Conservation (phyloP, 2,113 vertebrate genomes). For the Mustelus asterias region DNA sequence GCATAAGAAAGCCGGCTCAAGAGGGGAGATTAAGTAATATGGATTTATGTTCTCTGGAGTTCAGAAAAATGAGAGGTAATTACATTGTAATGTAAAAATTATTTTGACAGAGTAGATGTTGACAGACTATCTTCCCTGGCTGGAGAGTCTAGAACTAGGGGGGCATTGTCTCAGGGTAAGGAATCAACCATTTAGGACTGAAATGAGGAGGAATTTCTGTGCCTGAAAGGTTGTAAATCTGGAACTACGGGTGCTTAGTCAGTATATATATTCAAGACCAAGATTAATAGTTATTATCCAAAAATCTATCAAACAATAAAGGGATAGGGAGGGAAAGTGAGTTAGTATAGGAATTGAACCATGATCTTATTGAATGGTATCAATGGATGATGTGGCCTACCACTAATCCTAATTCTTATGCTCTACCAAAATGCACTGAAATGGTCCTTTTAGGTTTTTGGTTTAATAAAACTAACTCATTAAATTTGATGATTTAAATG, state of each 20-base stretch:
- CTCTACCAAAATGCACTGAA: background rate
- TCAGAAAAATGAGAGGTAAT: too few species aligned
- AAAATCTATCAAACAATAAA: background rate
- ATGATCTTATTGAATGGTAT: too few species aligned
- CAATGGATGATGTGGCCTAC: background rate
- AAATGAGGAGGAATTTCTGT: background rate
- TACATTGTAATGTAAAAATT: too few species aligned
- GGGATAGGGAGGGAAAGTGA: background rate
- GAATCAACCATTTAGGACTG: too few species aligned
- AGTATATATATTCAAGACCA: background rate
- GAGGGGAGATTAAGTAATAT: too few species aligned
- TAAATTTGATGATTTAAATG: background rate
- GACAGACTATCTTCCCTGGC: background rate
- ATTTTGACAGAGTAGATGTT: background rate
- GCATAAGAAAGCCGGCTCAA: too few species aligned
- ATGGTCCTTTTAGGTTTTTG: background rate
- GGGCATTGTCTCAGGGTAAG: background rate
- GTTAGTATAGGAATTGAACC: too few species aligned
- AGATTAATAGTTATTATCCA: too few species aligned
- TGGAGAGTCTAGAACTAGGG: background rate
- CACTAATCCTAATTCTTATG: background rate
- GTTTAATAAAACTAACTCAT: background rate
- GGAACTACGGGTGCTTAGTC: too few species aligned
- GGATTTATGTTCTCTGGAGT: too few species aligned
- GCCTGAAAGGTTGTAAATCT: background rate